phyloP scores from a whole-genome alignment of 2,888 invertebrate species.

The Peribatodes rhomboidaria region DNA sequence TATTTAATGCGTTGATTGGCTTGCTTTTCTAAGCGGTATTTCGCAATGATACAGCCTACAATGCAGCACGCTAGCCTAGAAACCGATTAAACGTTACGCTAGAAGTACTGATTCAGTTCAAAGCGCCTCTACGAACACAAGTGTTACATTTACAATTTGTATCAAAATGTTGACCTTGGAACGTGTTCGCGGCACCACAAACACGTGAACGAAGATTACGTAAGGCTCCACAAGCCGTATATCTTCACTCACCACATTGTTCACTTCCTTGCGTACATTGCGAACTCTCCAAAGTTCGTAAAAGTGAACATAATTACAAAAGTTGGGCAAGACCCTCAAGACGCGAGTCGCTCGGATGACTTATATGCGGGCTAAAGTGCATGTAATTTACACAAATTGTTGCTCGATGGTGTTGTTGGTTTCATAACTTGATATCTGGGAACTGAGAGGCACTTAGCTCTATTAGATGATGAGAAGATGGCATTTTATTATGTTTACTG shows the following conservation, averaged over 20 bases:
- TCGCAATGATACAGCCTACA: no score
- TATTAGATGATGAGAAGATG: no score
- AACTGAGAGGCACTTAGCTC: conserved; percentile 1
- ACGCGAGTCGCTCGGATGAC: conserved; percentile 38
- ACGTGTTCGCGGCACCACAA: not conserved
- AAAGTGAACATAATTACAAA: conserved; percentile 49
- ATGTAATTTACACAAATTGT: conserved; percentile 36
- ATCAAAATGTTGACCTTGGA: no score
- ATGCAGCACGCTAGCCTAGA: no score
- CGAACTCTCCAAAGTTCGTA: conserved; percentile 37
- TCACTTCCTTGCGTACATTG: conserved; percentile 23
- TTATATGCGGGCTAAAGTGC: conserved; percentile 38
- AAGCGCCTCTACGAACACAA: no score
- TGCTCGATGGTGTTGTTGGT: conserved; percentile 19
- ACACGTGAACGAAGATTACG: not conserved
- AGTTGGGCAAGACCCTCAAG: conserved; percentile 34
- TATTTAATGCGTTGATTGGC: no score
- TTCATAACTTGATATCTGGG: conserved; percentile 8
- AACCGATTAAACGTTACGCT: no score
- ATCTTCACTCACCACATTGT: conserved; percentile 30
- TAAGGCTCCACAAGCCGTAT: conserved; percentile 5
- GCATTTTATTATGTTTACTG: no score
- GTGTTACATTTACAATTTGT: no score
- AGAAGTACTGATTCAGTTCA: no score
- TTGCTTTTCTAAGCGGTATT: no score